Evolutionary conservation across 2,888 invertebrate genomes (phyloP), one percentile per base, ranked within the genome.

Genomic region (Leptodirus hochenwartii): DNA sequence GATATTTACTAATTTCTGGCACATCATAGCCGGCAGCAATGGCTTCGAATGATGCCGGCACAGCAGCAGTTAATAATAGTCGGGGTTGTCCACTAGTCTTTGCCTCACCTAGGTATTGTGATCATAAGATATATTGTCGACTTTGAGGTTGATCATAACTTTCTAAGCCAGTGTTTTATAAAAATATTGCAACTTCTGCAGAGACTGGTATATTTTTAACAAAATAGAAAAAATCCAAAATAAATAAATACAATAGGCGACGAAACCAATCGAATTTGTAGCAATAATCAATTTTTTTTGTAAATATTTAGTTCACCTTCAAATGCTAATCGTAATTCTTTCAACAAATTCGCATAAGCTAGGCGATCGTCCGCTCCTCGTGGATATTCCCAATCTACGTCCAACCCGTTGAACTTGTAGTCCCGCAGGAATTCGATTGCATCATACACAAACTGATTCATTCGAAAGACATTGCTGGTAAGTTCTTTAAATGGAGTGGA

Each of bases 371-470:
- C 87, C 3, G 79, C 72, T 10, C 87, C 88, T 49, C 87, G 71
- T 2, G 88, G 88, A 51, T 88, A 88, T 53, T 90, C 88, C 90
- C 90, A 90, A 46, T 88, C 88, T 1, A 91, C 79, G 45, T 91
- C 90, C 33, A 91, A 57, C 4, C 90, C 90, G 44, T 90, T 87
- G 53, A 91, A 88, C 53, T 85, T 79, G 50, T 80, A 82, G 46
- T 85, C 82, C 26, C 90, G 62, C 29, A 91, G 62, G 60, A 88
- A 90, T 41, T 91, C 88, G 34, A 90, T 88, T 11, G 88, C 84
- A 53, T 88, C 85, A 50, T 90, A 91, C 3, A 90, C 88, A 50
- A 91, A 91, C 50, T 87, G 85, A 51, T 88, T 88, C 85, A 88
- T 88, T 25, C 88, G 69, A 68, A 81, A 88, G 4, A 81, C 78